Conservation (phyloP, 2,888 invertebrate genomes). For the Euplagia quadripunctaria region DNA sequence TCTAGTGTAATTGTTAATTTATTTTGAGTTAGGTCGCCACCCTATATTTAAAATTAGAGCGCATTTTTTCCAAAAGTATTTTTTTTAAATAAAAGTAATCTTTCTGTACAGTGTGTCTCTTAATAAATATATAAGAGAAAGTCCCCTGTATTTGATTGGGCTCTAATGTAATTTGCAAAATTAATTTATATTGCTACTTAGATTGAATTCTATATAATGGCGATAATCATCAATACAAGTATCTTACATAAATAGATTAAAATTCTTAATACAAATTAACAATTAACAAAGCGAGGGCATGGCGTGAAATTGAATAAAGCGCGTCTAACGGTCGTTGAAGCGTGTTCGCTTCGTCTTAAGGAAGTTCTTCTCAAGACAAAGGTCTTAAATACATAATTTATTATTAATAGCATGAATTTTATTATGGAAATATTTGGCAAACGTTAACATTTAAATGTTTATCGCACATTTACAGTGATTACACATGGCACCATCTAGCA, state of each 20-base stretch:
- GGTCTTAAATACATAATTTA: neutral
- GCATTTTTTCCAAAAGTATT: no score
- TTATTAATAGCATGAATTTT: no score
- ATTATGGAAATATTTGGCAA: no score
- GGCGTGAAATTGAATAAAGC: conserved; percentile 71
- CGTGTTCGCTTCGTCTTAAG: conserved; percentile 62
- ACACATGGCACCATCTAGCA: no score
- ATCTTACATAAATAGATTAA: conserved; percentile 31
- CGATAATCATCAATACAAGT: neutral
- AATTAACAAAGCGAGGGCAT: conserved; percentile 66
- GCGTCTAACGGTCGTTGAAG: conserved; percentile 59
- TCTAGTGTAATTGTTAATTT: no score
- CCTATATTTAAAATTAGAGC: no score
- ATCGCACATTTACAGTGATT: no score
- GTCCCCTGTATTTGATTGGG: neutral
- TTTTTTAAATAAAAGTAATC: no score
- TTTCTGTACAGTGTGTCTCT: no score
- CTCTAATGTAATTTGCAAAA: neutral
- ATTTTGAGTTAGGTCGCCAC: no score
- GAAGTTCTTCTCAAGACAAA: neutral
- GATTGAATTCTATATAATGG: neutral
- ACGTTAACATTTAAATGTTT: no score
- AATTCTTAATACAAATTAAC: conserved; percentile 70
- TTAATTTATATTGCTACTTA: neutral
- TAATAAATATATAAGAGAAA: no score